phyloP scores from a whole-genome alignment of 1,140 invertebrate species.

The Sitodiplosis mosellana region DNA sequence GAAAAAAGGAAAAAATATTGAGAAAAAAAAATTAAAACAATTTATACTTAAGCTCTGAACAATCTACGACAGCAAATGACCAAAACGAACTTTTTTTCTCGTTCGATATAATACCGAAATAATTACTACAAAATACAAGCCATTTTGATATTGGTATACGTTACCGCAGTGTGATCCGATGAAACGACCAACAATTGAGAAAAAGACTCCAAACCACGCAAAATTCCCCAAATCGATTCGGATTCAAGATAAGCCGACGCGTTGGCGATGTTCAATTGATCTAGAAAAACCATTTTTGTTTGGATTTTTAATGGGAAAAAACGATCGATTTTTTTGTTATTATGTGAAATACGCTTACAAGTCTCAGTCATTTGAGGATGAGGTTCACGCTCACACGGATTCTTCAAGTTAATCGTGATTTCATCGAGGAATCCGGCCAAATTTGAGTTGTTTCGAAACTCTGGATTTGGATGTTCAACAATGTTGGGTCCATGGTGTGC shows the following conservation, averaged over 20 bases:
- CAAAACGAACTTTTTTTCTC: too few relatives aligned
- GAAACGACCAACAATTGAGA: slow-evolving; percentile 41
- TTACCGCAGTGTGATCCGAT: slow-evolving; percentile 26
- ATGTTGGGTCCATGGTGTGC: not conserved
- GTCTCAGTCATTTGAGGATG: slow-evolving; percentile 47
- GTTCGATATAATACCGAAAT: too few relatives aligned
- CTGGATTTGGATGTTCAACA: not conserved
- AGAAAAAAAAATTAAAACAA: not conserved
- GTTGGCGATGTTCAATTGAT: slow-evolving; percentile 6
- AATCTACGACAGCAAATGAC: too few relatives aligned
- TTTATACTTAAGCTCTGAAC: too few relatives aligned
- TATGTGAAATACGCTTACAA: slow-evolving; percentile 41
- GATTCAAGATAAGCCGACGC: slow-evolving; percentile 19
- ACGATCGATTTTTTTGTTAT: not conserved
- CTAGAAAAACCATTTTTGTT: slow-evolving; percentile 14
- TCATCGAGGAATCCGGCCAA: slow-evolving; percentile 24
- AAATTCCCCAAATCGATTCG: slow-evolving; percentile 50
- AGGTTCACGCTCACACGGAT: slow-evolving; percentile 36
- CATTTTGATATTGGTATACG: slow-evolving; percentile 3
- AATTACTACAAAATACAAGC: too few relatives aligned
- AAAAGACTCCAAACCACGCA: slow-evolving; percentile 64
- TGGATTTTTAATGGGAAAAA: slow-evolving; percentile 1
- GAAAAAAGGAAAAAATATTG: too few relatives aligned
- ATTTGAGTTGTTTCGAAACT: slow-evolving; percentile 9
- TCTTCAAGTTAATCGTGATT: slow-evolving; percentile 31